These are phyloP conservation scores for Nesogale talazaci DNA, from an alignment of 2,113 vertebrate species.

Conservation along the genomic window DNA sequence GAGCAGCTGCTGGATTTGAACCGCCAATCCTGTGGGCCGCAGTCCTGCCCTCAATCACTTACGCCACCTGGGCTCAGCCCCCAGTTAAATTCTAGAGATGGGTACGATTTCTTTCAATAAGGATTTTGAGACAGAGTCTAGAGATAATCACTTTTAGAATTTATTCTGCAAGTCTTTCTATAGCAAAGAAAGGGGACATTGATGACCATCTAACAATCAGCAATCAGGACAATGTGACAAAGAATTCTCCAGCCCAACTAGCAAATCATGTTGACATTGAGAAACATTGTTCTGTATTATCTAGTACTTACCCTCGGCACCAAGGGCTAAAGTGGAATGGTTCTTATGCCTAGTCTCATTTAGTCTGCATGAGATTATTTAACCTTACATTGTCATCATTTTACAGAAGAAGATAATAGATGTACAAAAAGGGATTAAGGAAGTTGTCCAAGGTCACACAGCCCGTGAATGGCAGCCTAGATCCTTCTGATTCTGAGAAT, in stretches of 20 bases:
- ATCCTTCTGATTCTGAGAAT: background rate
- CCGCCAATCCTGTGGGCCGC: too few species aligned
- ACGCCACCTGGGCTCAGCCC: too few species aligned
- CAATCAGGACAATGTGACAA: background rate
- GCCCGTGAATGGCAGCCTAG: background rate
- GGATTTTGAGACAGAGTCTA: background rate
- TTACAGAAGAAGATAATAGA: constrained; percentile 38
- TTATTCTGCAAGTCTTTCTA: constrained; percentile 12
- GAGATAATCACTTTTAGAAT: background rate
- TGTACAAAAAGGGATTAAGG: background rate
- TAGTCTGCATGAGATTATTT: background rate
- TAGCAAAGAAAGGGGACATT: background rate
- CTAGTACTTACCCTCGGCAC: background rate
- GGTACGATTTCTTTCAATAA: constrained; percentile 11
- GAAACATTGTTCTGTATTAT: background rate
- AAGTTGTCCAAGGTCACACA: background rate
- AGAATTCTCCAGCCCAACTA: constrained; percentile 19
- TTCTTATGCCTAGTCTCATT: constrained; percentile 34
- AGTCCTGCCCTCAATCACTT: too few species aligned
- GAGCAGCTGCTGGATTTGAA: too few species aligned
- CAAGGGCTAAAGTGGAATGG: background rate
- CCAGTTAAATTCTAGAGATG: background rate
- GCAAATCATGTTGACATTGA: background rate
- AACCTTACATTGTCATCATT: constrained; percentile 15
- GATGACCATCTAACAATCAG: background rate